Base-by-base conservation (phyloP, 2,888 invertebrate species). In the Amaurobius ferox region DNA sequence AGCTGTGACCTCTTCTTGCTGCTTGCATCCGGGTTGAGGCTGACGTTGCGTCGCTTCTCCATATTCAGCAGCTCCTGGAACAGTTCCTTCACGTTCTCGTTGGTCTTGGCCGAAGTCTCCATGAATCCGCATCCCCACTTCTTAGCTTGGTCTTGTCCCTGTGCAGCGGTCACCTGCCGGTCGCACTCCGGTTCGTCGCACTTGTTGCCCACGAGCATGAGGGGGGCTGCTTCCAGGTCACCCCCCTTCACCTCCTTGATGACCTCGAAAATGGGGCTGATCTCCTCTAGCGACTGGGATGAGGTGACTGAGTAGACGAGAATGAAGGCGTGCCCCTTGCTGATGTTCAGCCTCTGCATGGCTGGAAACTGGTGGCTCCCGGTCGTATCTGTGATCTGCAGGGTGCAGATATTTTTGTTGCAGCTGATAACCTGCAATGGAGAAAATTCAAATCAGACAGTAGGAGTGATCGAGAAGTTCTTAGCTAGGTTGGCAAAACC, bases 301-400 rank as follows among this genome's bases (percentile, higher is more conserved):
- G 97, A 98, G 91, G 97, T 98, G 88, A 98, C 96, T 88, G 99
- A 98, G 90, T 92, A 93, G 74, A 99, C 98, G 90, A 99, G 94
- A 91, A 99, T 98, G 93, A 99, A 99, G 89, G 99, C 99, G 92
- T 99, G 98, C 44, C 99, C 98, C 94, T 99, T 98, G 92, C 97
- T 97, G 91, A 99, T 98, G 90, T 97, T 97, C 91, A 99, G 93
- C 91, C 99, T 94, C 93, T 99, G 99, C 99, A 99, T 99, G 83
- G 99, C 99, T 13, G 99, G 99, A 93, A 99, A 99, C 93, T 99
- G 99, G 93, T 99, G 99, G 88, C 98, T 98, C 89, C 99, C 99
- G 89, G 99, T 99, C 89, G 98, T 99, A 92, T 99, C 99, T 87
- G 99, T 99, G 91, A 99, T 99, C 94, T 99, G 99, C 90, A 99